phyloP scores from a whole-genome alignment of 2,888 invertebrate genomes.

The Agrochola lychnidis region DNA sequence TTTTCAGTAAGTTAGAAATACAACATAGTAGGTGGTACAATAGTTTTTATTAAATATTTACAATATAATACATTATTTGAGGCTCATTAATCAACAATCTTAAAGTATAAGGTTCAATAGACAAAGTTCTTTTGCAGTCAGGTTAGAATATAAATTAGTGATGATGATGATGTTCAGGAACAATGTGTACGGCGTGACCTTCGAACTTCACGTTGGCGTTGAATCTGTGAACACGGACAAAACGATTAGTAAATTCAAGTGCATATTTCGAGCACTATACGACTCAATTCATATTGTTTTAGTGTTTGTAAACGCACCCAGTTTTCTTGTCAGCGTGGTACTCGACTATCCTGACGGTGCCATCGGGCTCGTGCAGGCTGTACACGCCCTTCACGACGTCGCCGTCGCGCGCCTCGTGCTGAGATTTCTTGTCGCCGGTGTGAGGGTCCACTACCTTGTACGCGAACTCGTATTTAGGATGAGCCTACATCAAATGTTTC shows the following conservation, averaged over 20 bases:
- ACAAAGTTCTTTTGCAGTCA: neutral
- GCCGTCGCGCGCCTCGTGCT: slow-evolving; percentile 88
- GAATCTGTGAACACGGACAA: slow-evolving; percentile 48
- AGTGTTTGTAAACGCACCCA: slow-evolving; percentile 32
- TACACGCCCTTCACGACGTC: slow-evolving; percentile 90
- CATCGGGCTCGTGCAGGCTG: slow-evolving; percentile 85
- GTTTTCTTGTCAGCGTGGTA: slow-evolving; percentile 84
- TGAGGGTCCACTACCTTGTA: slow-evolving; percentile 87
- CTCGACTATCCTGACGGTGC: slow-evolving; percentile 83
- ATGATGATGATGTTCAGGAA: slow-evolving; percentile 62
- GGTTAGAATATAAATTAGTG: slow-evolving; percentile 36
- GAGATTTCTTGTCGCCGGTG: slow-evolving; percentile 88
- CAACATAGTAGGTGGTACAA: neutral
- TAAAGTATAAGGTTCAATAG: slow-evolving; percentile 26
- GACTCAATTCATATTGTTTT: neutral
- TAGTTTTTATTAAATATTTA: slow-evolving; percentile 38
- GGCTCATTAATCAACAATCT: slow-evolving; percentile 36
- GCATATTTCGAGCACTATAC: neutral
- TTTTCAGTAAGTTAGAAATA: neutral
- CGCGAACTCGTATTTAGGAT: slow-evolving; percentile 86
- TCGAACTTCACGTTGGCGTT: slow-evolving; percentile 64
- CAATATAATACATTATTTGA: slow-evolving; percentile 50
- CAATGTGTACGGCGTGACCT: slow-evolving; percentile 65
- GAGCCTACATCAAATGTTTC: slow-evolving; percentile 63
- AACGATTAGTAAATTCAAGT: neutral